Conservation (phyloP, 2,888 invertebrate genomes). For the Orthosia gracilis region DNA sequence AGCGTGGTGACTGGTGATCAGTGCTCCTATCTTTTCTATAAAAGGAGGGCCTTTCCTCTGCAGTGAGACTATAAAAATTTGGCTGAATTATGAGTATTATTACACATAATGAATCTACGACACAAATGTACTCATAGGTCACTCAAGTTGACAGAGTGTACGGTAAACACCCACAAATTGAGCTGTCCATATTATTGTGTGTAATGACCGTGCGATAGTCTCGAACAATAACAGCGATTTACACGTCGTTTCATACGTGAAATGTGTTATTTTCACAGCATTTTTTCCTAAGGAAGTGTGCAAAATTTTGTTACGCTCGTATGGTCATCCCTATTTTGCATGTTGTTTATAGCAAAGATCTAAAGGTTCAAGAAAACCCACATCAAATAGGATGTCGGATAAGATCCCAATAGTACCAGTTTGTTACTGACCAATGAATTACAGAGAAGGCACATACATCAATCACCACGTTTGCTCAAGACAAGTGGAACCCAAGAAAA, state of each 20-base stretch:
- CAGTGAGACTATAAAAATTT: too few species aligned
- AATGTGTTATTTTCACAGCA: conserved; percentile 13
- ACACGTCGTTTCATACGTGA: conserved; percentile 17
- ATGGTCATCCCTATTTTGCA: neutral
- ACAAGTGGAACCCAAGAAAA: too few species aligned
- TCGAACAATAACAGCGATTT: conserved; percentile 37
- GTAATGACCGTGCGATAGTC: conserved; percentile 47
- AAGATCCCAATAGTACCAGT: too few species aligned
- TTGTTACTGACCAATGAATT: too few species aligned
- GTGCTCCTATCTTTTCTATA: too few species aligned
- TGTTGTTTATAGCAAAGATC: too few species aligned
- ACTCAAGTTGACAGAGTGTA: conserved; percentile 17
- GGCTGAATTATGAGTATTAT: too few species aligned
- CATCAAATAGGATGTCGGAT: too few species aligned
- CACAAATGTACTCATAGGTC: neutral
- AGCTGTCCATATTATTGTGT: conserved; percentile 35
- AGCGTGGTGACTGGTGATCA: too few species aligned
- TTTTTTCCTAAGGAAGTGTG: conserved; percentile 1
- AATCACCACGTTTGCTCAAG: too few species aligned
- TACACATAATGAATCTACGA: neutral
- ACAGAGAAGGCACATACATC: too few species aligned
- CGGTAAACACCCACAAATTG: conserved; percentile 44
- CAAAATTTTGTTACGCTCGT: neutral
- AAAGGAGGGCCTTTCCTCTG: too few species aligned
- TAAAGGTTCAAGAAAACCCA: neutral